phyloP scores from a whole-genome alignment of 2,797 vertebrate genomes.

The Pangasius krempfi region DNA sequence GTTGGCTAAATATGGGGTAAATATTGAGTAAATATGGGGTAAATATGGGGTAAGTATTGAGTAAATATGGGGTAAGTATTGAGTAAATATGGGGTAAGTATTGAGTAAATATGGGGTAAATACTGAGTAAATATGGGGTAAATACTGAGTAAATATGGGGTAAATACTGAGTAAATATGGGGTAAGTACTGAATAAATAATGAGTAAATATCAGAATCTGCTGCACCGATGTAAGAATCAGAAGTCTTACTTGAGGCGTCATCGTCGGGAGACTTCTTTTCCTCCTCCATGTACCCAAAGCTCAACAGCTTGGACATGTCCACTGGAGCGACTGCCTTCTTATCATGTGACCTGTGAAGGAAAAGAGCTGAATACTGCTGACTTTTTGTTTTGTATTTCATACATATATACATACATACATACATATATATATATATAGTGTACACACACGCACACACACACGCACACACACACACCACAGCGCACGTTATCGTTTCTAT shows the following conservation, averaged over 20 bases:
- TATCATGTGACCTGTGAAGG: slow-evolving; percentile 71
- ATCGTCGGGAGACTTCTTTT: slow-evolving; percentile 73
- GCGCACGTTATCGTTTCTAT: not conserved
- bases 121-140: not conserved
- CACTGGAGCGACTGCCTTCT: slow-evolving; percentile 70
- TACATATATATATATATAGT: not conserved
- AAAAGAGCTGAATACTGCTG: not conserved
- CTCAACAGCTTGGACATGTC: slow-evolving; percentile 83
- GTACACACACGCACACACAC: not conserved
- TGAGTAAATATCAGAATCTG: not conserved
- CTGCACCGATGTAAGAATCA: not conserved
- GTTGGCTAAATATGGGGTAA: not conserved
- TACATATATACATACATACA: not conserved
- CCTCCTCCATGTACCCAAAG: slow-evolving; percentile 77
- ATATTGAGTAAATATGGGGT: not conserved
- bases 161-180: no score
- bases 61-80: not conserved
- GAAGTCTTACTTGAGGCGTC: slow-evolving; percentile 74
- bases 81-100: not conserved
- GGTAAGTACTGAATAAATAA: not conserved
- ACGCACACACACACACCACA: not conserved
- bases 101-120: not conserved
- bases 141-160: no score
- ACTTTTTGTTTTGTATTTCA: not conserved
- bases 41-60: not conserved